A percentile compares a stretch with the other conserved stretches of the same genome.
These are phyloP conservation scores for Cydia pomonella DNA, from an alignment of 1,140 invertebrate species.

Conservation along the genomic window DNA sequence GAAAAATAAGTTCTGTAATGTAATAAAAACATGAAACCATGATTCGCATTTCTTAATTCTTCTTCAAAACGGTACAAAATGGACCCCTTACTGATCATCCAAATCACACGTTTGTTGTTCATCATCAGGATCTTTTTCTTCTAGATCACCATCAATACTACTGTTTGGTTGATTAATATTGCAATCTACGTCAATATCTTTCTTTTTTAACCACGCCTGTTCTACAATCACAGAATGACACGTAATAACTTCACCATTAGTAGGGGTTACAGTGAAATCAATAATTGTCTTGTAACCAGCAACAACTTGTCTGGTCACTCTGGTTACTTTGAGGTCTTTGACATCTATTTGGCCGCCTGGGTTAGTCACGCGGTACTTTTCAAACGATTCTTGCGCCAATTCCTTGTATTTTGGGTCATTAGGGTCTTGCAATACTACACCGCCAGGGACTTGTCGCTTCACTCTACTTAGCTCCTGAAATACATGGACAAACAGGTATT, in stretches of 20 bases:
- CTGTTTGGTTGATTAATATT: not conserved
- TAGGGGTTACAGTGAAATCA: conserved; percentile 41
- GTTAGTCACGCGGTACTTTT: conserved; percentile 34
- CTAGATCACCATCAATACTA: conserved; percentile 7
- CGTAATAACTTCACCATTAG: conserved; percentile 36
- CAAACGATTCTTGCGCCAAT: conserved; percentile 51
- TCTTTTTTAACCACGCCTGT: conserved; percentile 75
- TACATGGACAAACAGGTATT: too few relatives aligned
- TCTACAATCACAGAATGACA: conserved; percentile 82
- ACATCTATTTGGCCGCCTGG: not conserved
- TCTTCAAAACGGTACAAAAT: too few relatives aligned
- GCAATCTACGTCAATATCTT: conserved; percentile 38
- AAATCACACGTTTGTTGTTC: too few relatives aligned
- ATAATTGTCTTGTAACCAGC: conserved; percentile 43
- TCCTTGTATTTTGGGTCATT: conserved; percentile 42
- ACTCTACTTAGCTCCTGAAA: conserved; percentile 21
- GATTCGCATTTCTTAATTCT: too few relatives aligned
- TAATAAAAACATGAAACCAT: too few relatives aligned
- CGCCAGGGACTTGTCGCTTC: conserved; percentile 38
- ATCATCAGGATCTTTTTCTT: too few relatives aligned
- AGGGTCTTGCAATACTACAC: conserved; percentile 37
- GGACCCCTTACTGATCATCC: too few relatives aligned
- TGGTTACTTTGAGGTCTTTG: conserved; percentile 35
- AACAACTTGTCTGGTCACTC: conserved; percentile 45
- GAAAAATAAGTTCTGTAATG: too few relatives aligned